A percentile compares a stretch with the other conserved stretches of the same genome.
Conservation (phyloP, 2,113 vertebrate species). For the Nymphicus hollandicus region DNA sequence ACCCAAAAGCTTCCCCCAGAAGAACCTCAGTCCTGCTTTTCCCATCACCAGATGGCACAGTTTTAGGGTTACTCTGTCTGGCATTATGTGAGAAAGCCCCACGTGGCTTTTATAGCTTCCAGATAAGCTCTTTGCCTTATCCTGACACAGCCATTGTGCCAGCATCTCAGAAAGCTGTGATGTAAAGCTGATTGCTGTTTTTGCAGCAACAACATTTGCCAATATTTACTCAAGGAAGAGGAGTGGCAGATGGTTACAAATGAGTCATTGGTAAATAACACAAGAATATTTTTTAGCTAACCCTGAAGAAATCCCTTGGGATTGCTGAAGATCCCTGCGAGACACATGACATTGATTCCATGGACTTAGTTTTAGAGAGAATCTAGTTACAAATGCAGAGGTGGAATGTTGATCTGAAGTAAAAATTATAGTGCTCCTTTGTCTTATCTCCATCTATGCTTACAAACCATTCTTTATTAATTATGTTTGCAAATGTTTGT, state of each 20-base stretch:
- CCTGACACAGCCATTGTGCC: not conserved
- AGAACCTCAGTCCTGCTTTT: not conserved
- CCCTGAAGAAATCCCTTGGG: not conserved
- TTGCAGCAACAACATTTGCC: slow-evolving; percentile 18
- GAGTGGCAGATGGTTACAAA: slow-evolving; percentile 41
- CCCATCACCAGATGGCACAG: not conserved
- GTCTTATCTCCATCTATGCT: not conserved
- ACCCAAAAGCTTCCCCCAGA: not conserved
- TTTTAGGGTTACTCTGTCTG: not conserved
- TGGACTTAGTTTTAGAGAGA: not conserved
- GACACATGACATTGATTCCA: not conserved
- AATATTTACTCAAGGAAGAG: slow-evolving; percentile 46
- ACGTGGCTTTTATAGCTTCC: not conserved
- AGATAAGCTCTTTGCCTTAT: not conserved
- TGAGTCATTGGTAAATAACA: slow-evolving; percentile 45
- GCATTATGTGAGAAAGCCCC: not conserved
- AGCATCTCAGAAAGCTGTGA: not conserved
- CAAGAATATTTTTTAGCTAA: not conserved
- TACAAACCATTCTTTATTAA: not conserved
- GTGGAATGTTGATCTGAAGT: not conserved
- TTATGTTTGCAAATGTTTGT: not conserved
- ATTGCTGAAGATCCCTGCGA: not conserved
- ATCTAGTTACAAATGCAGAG: not conserved
- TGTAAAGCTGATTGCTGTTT: slow-evolving; percentile 10
- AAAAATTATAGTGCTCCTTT: not conserved